Conservation (phyloP, 2,888 invertebrate species). For the Smittia sp. region DNA sequence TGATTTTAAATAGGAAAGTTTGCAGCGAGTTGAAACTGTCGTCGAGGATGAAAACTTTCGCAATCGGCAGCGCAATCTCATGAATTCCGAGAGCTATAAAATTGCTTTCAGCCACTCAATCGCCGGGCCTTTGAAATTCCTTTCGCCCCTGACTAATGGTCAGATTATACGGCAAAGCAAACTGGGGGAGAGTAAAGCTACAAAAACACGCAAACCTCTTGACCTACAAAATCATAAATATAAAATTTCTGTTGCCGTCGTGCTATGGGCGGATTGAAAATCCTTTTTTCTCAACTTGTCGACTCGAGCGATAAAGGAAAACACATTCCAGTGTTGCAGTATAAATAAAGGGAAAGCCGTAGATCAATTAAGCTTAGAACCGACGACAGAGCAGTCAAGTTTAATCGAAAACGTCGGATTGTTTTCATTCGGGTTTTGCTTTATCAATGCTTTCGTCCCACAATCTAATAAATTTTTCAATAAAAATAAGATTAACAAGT, state of each 20-base stretch:
- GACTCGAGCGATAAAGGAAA: not conserved
- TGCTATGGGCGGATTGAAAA: not conserved
- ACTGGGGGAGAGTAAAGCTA: not conserved
- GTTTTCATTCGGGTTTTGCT: not conserved
- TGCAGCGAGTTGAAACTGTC: not conserved
- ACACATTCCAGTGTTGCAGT: not conserved
- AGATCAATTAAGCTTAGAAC: not conserved
- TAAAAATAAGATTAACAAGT: constrained; percentile 29
- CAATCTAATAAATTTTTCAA: constrained; percentile 14
- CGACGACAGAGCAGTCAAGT: not conserved
- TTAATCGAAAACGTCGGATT: not conserved
- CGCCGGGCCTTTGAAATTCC: not conserved
- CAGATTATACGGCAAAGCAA: constrained; percentile 26
- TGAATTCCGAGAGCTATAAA: not conserved
- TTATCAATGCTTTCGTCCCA: not conserved
- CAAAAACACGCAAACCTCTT: constrained; percentile 25
- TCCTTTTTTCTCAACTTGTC: constrained; percentile 2
- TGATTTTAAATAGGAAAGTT: not conserved
- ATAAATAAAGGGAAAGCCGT: not conserved
- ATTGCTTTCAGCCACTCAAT: constrained; percentile 13
- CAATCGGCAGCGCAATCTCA: not conserved
- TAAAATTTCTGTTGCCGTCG: not conserved
- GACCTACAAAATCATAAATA: constrained; percentile 18
- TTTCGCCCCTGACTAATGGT: constrained; percentile 1
- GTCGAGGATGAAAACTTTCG: not conserved